These are phyloP conservation scores for Onthophagus sagittarius DNA, from an alignment of 2,888 invertebrate genomes.

Conservation along the genomic window DNA sequence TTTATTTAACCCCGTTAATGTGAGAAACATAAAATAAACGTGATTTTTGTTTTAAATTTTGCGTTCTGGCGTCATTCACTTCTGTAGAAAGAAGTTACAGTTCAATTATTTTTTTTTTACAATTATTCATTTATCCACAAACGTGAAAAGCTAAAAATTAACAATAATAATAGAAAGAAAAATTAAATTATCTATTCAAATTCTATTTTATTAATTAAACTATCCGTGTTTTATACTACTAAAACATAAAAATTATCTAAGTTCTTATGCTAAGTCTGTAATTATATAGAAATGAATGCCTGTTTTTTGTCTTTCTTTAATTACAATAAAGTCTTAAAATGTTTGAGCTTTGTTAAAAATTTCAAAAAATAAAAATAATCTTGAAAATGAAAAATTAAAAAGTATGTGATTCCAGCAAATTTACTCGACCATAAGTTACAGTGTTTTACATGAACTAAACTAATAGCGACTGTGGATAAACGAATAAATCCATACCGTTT, in stretches of 20 bases:
- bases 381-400: neutral
- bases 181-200: neutral
- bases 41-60: neutral
- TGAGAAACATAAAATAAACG: neutral
- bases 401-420: neutral
- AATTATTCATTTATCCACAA: neutral
- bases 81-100: neutral
- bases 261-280: neutral
- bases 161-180: neutral
- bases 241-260: neutral
- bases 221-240: neutral
- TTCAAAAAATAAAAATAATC: neutral
- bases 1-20: neutral
- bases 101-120: neutral
- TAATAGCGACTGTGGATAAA: conserved; percentile 19
- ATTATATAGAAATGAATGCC: neutral
- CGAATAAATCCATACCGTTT: conserved; percentile 20
- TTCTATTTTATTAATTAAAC: neutral
- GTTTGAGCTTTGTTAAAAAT: neutral
- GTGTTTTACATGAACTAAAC: neutral
- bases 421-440: neutral
- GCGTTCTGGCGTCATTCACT: neutral
- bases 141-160: neutral
- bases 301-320: neutral
- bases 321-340: neutral